phyloP scores from a whole-genome alignment of 2,888 invertebrate species.

The Conistra vaccinii region DNA sequence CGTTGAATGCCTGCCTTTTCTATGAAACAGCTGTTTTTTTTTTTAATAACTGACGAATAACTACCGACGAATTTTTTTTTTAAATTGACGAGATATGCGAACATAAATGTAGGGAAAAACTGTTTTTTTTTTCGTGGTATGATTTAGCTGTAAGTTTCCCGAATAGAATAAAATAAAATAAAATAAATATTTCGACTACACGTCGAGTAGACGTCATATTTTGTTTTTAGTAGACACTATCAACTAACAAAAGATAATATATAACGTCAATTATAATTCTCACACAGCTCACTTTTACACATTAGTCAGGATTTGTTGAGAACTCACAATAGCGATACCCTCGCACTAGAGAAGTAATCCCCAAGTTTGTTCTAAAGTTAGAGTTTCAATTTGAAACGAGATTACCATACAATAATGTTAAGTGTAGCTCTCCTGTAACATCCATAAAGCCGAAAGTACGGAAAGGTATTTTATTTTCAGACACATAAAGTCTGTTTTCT shows the following conservation, averaged over 20 bases:
- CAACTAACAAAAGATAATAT: conserved; percentile 40
- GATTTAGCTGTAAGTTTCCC: too few species aligned
- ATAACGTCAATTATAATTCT: conserved; percentile 40
- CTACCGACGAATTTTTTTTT: too few species aligned
- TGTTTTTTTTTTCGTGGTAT: too few species aligned
- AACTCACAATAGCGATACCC: conserved; percentile 54
- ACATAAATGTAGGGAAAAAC: too few species aligned
- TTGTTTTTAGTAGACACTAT: too few species aligned
- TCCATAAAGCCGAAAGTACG: conserved; percentile 32
- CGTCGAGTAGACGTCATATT: too few species aligned
- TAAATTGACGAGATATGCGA: too few species aligned
- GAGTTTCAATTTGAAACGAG: conserved; percentile 66
- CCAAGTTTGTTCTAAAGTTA: conserved; percentile 64
- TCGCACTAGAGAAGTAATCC: conserved; percentile 56
- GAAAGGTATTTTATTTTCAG: conserved; percentile 63
- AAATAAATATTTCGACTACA: conserved; percentile 35
- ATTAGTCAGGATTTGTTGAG: conserved; percentile 48
- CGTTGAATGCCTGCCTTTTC: too few species aligned
- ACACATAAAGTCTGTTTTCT: conserved; percentile 62
- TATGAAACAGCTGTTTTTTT: too few species aligned
- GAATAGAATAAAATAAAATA: too few species aligned
- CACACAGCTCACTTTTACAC: conserved; percentile 33
- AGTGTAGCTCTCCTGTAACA: conserved; percentile 48
- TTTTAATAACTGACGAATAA: too few species aligned
- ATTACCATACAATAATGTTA: conserved; percentile 65